Base-by-base conservation (phyloP, 2,113 vertebrate genomes). In the Pituophis catenifer region DNA sequence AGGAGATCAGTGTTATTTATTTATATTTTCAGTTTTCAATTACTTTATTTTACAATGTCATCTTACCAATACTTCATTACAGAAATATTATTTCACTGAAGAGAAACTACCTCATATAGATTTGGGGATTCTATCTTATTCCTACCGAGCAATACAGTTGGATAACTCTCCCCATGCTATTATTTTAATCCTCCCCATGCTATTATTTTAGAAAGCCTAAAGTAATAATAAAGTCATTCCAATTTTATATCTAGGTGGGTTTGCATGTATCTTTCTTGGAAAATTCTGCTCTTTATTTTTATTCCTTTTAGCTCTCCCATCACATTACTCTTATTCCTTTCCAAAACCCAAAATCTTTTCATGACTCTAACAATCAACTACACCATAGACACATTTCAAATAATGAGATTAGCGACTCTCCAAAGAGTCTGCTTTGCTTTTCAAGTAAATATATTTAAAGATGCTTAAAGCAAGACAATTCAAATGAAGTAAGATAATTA, bases 1-100 rank as follows among this genome's bases (percentile, higher is more conserved):
- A 93, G 9, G 90, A 93, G 54, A 96, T 81, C 93, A 96, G 94
- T 54, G 94, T 2, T 95, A 94, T 94, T 95, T 92, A 96, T 59
- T 93, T 96, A 95, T 55, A 92, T 96, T 26, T 95, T 93, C 94
- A 50, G 33, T 5, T 65, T 90, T 58, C 50, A 90, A 57, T 59
- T n/a, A 50, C 53, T 50, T 91, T 86, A 19, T 24, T 91, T 26
- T 5, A 19, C 3, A 26, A 52, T 95, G 93, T 48, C 94, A 94
- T 88, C 89, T 94, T 96, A 96, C 94, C 11, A 21, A 50, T 92
- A 85, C 24, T 44, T 24, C 13, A 19, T 54, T 55, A 38, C 26
- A 50, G 3, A 91, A 33, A 29, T 15, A 59, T 24, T 59, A 1
- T 24, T 85, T 89, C 59, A 12, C 50, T 5, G 11, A 65, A 89